Conservation (phyloP, 2,113 vertebrate genomes). For the Burhinus oedicnemus region DNA sequence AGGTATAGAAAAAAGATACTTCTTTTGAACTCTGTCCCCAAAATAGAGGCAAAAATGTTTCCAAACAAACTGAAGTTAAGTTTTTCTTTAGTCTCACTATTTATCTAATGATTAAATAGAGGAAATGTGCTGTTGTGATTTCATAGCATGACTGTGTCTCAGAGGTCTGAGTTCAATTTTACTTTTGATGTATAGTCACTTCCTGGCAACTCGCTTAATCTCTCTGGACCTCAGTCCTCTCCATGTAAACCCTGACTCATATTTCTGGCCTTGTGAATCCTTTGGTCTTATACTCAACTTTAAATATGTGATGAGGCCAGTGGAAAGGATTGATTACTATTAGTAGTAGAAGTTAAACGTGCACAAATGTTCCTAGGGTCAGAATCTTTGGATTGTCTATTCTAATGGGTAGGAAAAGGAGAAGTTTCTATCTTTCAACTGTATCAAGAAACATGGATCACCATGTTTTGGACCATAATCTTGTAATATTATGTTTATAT, state of each 20-base stretch:
- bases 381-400: not conserved
- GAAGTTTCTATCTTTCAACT: not conserved
- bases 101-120: conserved; percentile 1
- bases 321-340: not conserved
- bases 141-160: not conserved
- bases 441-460: not conserved
- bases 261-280: not conserved
- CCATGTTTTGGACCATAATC: not conserved
- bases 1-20: not conserved
- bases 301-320: not conserved
- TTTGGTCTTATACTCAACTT: not conserved
- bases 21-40: not conserved
- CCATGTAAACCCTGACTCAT: not conserved
- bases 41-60: not conserved
- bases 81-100: not conserved
- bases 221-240: not conserved
- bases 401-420: not conserved
- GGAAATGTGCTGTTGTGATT: not conserved
- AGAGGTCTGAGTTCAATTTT: conserved; percentile 19
- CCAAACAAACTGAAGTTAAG: not conserved
- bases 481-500: not conserved
- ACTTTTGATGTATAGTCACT: not conserved
- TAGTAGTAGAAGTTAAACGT: not conserved
- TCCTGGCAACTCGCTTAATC: not conserved
- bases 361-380: not conserved